A percentile compares a stretch with the other conserved stretches of the same genome.
These are phyloP conservation scores for Noctua pronuba DNA, from an alignment of 2,888 invertebrate genomes.

Conservation along the genomic window DNA sequence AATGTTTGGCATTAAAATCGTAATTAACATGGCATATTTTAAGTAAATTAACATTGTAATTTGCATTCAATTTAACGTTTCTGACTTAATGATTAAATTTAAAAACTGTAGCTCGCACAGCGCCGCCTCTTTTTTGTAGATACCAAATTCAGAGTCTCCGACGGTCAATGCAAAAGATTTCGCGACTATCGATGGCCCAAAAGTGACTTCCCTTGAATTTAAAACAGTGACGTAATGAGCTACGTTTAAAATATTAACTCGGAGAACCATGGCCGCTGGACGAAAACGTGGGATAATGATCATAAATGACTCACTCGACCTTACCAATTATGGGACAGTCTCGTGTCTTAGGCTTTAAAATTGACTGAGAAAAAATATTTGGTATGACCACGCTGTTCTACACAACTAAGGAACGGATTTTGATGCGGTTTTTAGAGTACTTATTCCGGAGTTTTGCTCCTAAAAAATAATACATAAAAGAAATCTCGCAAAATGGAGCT, in stretches of 20 bases:
- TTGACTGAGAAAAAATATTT: conserved; percentile 7
- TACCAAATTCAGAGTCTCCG: conserved; percentile 5
- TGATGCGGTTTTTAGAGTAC: background rate
- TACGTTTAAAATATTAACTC: conserved; percentile 47
- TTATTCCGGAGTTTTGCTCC: background rate
- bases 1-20: conserved; percentile 4
- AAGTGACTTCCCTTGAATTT: conserved; percentile 60
- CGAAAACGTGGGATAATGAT: conserved; percentile 57
- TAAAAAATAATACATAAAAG: background rate
- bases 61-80: background rate
- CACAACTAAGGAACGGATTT: background rate
- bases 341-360: conserved; percentile 34
- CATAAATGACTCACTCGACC: conserved; percentile 66
- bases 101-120: background rate
- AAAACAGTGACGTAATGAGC: conserved; percentile 60
- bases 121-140: background rate
- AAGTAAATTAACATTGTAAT: background rate
- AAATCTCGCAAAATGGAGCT: background rate
- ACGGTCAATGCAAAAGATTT: conserved; percentile 4
- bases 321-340: conserved; percentile 65
- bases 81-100: background rate
- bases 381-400: background rate
- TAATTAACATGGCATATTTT: background rate
- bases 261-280: conserved; percentile 49
- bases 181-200: conserved; percentile 7